Evolutionary conservation across 1,140 invertebrate species (phyloP), one percentile per base, ranked within the genome.

Genomic region (Orchestia grillus): DNA sequence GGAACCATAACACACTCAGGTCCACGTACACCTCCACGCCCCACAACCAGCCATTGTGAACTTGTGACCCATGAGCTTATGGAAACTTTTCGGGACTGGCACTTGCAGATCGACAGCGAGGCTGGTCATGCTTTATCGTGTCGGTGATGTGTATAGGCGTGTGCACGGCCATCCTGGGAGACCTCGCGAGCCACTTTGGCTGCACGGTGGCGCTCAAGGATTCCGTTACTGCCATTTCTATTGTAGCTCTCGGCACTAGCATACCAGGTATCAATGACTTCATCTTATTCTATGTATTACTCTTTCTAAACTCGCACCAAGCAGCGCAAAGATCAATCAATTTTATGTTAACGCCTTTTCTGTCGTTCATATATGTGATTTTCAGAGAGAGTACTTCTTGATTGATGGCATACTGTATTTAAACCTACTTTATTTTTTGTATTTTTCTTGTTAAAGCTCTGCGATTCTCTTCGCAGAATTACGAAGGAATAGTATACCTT

Each of bases 191-290:
- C 28, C 97, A 97, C 96, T 98, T 98, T 97, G 98, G 98, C 57
- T 98, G 98, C 97, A 98, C 98, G 23, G 97, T 98, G 92, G 98
- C 98, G 57, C 97, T 98, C 11, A 98, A 98, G 97, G 98, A 98
- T 97, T 97, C 98, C 42, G 98, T 98, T 23, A 98, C 98, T 42
- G 98, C 98, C 42, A 98, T 98, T 96, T 98, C 98, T 87, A 98
- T 98, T 96, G 98, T 98, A n/a, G 98, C 98, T 62, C 97, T 98
- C 0, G 98, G 98, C 96, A 98, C 98, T 43, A 98, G 98, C 97
- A 97, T 98, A 96, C 98, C 98, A 97, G 98, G 98, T 98, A 97
- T 77, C 62, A 77, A 77, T 77, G 1, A 77, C 62, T 77, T 77
- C 62, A 77, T 77, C 36, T 1, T 77, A 77, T 77, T 77, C 62